Base-by-base conservation (phyloP, 2,888 invertebrate species). In the Drosophila subquinaria region DNA sequence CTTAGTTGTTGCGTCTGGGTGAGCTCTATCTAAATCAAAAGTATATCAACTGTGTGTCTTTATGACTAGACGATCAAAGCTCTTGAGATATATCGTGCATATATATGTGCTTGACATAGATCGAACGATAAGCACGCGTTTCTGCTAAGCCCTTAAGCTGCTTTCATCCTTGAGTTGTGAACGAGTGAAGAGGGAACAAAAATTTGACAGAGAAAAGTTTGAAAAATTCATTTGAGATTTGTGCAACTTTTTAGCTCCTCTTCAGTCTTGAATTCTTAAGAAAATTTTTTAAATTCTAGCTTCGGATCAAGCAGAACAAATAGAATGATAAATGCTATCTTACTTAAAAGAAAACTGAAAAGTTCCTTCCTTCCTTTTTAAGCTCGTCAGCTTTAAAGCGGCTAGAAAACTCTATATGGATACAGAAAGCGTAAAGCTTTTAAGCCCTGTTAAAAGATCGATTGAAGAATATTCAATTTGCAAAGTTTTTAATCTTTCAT, bases 11-110 rank as follows among this genome's bases (percentile, higher is more conserved):
- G 13, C 51, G 51, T 52, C 53, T 59, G 81, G 70, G 55, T 63
- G 72, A 35, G 15, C 15, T 36, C 47, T 30, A 67, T 60, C 52
- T n/a, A 33, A 52, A 70, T 72, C 45, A 52, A 17, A 70, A 52
- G 20, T 36, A 40, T 40, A 57, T 57, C 45, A 59, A 17, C 50
- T 36, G 17, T 17, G 36, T 8, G 47, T 35, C 33, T 42, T 40
- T 17, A 33, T 60, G 35, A 20, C 33, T 20, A 15, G 51, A 35
- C 42, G 30, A 42, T 42, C 20, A 57, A 35, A 45, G 47, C 35
- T 47, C 17, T 13, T 13, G 36, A 20, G 13, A 36, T 50, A n/a
- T 27, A 27, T 6, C 23, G 23, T 8, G 8, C 27, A 4, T n/a
- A 47, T 1, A 3, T 27, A 40, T n/a, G 17, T 17, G 23, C 38